These are phyloP conservation scores for Colossoma macropomum DNA, from an alignment of 2,113 vertebrate species.

Conservation along the genomic window DNA sequence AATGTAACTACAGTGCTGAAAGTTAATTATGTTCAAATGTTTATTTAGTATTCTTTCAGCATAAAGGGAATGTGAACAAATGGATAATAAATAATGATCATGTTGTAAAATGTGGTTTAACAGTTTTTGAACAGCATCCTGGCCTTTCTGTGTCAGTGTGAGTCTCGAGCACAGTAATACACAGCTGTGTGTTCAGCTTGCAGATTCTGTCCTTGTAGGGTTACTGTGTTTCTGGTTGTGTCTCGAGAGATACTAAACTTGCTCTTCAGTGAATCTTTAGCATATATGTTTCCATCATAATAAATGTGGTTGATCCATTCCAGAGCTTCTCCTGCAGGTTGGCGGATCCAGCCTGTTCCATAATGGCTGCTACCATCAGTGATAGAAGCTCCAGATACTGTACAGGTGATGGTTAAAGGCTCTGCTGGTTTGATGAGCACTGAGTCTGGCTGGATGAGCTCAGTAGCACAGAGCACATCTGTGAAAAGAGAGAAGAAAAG, in stretches of 20 bases:
- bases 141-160: too few species aligned
- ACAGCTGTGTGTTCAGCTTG: not conserved
- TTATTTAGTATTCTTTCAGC: too few species aligned
- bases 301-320: not conserved
- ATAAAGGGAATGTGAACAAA: too few species aligned
- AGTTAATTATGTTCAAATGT: too few species aligned
- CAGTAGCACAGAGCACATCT: not conserved
- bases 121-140: too few species aligned
- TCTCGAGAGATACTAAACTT: not conserved
- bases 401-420: conserved; percentile 33
- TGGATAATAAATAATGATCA: too few species aligned
- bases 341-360: conserved; percentile 20
- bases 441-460: conserved; percentile 12
- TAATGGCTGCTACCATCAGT: not conserved
- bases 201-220: conserved; percentile 1
- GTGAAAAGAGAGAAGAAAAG: conserved; percentile 4
- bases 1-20: too few species aligned
- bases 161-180: not conserved
- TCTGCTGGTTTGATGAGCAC: conserved; percentile 31
- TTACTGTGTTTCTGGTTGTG: not conserved
- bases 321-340: not conserved
- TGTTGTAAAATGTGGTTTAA: too few species aligned
- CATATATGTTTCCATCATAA: not conserved
- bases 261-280: conserved; percentile 8
- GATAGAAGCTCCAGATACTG: not conserved